These are phyloP conservation scores for Dermatophagoides farinae DNA, from an alignment of 1,140 invertebrate genomes.

Conservation along the genomic window DNA sequence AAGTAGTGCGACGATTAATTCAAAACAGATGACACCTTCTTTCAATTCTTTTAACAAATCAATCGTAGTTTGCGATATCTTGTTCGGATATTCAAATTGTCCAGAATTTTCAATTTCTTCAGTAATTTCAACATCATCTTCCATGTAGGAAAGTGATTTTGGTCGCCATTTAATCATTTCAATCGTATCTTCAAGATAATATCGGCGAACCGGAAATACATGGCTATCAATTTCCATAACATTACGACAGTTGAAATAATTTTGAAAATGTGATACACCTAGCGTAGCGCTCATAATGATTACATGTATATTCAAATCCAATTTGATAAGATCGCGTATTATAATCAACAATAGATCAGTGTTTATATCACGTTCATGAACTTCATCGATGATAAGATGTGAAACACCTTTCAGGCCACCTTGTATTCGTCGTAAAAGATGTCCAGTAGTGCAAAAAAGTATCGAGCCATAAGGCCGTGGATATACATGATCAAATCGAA, in stretches of 20 bases:
- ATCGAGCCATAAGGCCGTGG: slow-evolving; percentile 72
- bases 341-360: slow-evolving; percentile 86
- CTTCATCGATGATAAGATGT: slow-evolving; percentile 77
- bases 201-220: slow-evolving; percentile 69
- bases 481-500: slow-evolving; percentile 51
- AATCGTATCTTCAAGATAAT: slow-evolving; percentile 35
- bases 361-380: slow-evolving; percentile 84
- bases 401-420: slow-evolving; percentile 42
- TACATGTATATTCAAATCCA: slow-evolving; percentile 60
- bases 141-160: not conserved
- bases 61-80: slow-evolving; percentile 36
- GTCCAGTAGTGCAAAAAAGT: slow-evolving; percentile 86
- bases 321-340: slow-evolving; percentile 64
- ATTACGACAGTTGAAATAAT: slow-evolving; percentile 63
- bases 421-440: slow-evolving; percentile 62
- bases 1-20: not conserved
- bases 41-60: slow-evolving; percentile 49
- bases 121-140: not conserved
- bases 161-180: slow-evolving; percentile 5
- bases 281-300: slow-evolving; percentile 98
- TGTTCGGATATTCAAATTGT: slow-evolving; percentile 23
- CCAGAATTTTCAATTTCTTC: not conserved
- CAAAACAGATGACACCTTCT: slow-evolving; percentile 46
- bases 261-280: slow-evolving; percentile 73
- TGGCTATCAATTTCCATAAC: slow-evolving; percentile 80